Base-by-base conservation (phyloP, 2,113 vertebrate species). In the Proteles cristata region DNA sequence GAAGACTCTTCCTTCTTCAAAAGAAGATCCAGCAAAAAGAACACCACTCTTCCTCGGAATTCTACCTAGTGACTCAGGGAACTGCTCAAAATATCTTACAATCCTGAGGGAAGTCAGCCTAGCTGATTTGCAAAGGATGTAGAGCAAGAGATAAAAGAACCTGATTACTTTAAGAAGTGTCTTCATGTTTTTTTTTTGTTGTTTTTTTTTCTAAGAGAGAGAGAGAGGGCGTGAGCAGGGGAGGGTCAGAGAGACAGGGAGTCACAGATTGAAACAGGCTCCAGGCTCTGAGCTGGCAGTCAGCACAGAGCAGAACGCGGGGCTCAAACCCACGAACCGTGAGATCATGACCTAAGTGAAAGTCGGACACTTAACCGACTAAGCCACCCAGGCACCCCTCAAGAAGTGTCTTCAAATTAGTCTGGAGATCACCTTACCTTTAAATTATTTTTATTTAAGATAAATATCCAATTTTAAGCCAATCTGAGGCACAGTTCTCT, bases 391-490 rank as follows among this genome's bases (percentile, higher is more conserved):
- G 39, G 39, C 39, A 39, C 39, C 39, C 39, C 39, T 63, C 39
- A 79, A 68, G 9, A 96, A 91, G 53, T 50, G 16, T 94, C 66
- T 81, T 82, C 53, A 50, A 19, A 19, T 28, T 63, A 88, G 7
- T 48, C 31, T 86, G 7, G 16, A 65, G 26, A 74, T 69, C 16
- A 80, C 21, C 31, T 96, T 58, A 88, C 3, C 11, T 80, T 83
- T 50, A n/a, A 3, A 11, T 76, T 79, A 33, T 26, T 93, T 93
- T 92, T 82, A 90, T 84, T 88, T 71, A 84, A 88, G 45, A 88
- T 93, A 93, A 63, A 77, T 66, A 73, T 73, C 16, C 58, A 50
- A 86, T 86, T 91, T 93, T 58, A 90, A 88, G 35, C n/a, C n/a
- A 73, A 15, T 80, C 45, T 74, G 21, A 91, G 19, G 68, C 90